Percentiles rank a stretch among this genome's conserved stretches.
These are phyloP conservation scores for Dicycla oo DNA, from an alignment of 2,888 invertebrate genomes.

Conservation along the genomic window DNA sequence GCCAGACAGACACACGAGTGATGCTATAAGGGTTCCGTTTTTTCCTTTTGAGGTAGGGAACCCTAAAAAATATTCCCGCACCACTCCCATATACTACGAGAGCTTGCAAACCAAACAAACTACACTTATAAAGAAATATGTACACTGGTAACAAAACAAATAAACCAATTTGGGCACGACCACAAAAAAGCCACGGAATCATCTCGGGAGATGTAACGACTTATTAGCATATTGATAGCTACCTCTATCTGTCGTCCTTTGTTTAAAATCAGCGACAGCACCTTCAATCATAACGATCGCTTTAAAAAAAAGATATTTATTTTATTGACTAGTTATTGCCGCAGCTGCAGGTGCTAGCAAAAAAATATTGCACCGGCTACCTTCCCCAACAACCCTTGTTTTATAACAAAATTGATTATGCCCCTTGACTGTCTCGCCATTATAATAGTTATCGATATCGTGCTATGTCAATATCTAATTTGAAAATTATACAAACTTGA, in stretches of 20 bases:
- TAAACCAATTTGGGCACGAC: slow-evolving; percentile 85
- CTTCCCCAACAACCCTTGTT: slow-evolving; percentile 56
- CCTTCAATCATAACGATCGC: slow-evolving; percentile 88
- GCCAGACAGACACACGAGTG: too few species aligned
- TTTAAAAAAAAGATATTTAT: slow-evolving; percentile 81
- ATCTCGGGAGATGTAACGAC: slow-evolving; percentile 78
- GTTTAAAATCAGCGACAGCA: slow-evolving; percentile 89
- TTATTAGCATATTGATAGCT: slow-evolving; percentile 89
- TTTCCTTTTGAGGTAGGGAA: too few species aligned
- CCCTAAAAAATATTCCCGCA: slow-evolving; percentile 63
- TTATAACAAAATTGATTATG: slow-evolving; percentile 60
- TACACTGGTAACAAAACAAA: slow-evolving; percentile 88
- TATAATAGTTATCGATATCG: slow-evolving; percentile 47
- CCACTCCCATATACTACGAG: slow-evolving; percentile 76
- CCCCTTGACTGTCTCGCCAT: slow-evolving; percentile 41
- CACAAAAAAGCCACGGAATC: slow-evolving; percentile 83
- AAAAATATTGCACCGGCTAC: slow-evolving; percentile 70
- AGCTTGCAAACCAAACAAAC: slow-evolving; percentile 83
- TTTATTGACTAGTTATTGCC: slow-evolving; percentile 83
- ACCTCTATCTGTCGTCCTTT: slow-evolving; percentile 86
- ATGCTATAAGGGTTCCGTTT: too few species aligned
- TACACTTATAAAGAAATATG: slow-evolving; percentile 82
- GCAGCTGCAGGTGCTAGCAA: slow-evolving; percentile 82
- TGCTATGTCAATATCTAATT: slow-evolving; percentile 42
- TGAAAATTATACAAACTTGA: slow-evolving; percentile 38